Evolutionary conservation across 2,888 invertebrate species (phyloP), one percentile per base, ranked within the genome.

Genomic region (Netelia virgata): DNA sequence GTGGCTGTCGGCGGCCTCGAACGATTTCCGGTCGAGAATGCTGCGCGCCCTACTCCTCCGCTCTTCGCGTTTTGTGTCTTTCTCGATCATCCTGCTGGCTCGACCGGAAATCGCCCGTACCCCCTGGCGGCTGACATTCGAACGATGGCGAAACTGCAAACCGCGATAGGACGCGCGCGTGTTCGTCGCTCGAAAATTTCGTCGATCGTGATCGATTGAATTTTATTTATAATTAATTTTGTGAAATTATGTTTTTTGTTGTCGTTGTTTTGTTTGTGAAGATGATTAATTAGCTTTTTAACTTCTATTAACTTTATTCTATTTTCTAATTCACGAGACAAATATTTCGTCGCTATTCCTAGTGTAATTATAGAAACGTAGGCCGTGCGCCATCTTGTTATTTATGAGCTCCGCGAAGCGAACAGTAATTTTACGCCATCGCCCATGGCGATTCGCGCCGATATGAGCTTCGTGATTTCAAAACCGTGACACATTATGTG

Each of bases 381-480:
- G 66, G 50, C n/a, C n/a, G 47, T 28, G 43, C 57, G 74, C 75
- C 75, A 83, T 83, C 70, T 79, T 74, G 63, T 74, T 79, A 79
- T 79, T 83, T 75, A 83, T 72, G 64, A 69, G 64, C 70, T 59
- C 43, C 41, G 28, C 55, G 36, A 55, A 75, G 75, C n/a, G 70
- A 70, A 53, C 70, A 20, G 79, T 79, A 70, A 83, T 83, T 83
- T 75, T 23, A 70, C 64, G 43, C 64, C 75, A 75, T 79, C 47
- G 83, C 83, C 83, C 66, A 47, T 83, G 83, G 83, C 83, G 64
- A 83, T 83, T 79, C 10, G 68, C 68, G n/a, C 70, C 74, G 69
- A 77, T 69, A 61, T 47, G 47, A 47, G 47, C 10, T 53, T 63
- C 47, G 68, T 20, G 61, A 74, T 77, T 76, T 72, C 70, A 70